These are phyloP conservation scores for Mechanitis mazaeus DNA, from an alignment of 2,888 invertebrate genomes.

Conservation along the genomic window DNA sequence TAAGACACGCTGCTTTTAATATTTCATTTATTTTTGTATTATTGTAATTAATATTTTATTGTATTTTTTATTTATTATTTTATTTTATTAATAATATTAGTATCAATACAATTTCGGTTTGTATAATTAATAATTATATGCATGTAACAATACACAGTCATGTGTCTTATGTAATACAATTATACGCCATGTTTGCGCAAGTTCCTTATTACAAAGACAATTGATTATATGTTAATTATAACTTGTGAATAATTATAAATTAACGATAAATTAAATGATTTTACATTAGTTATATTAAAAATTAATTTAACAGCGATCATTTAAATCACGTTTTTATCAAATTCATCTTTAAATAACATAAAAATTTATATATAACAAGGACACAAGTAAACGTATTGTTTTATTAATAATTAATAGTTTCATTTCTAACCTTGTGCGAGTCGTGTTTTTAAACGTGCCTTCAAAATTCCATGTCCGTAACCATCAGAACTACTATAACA, in stretches of 20 bases:
- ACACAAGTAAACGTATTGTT: conserved; percentile 18
- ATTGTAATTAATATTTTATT: too few species aligned
- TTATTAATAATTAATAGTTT: conserved; percentile 25
- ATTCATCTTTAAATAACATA: conserved; percentile 56
- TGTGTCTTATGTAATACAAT: neutral
- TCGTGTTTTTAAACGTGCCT: too few species aligned
- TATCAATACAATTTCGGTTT: too few species aligned
- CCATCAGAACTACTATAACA: too few species aligned
- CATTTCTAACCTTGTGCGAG: conserved; percentile 19
- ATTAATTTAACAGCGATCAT: conserved; percentile 58
- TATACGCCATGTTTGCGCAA: conserved; percentile 34
- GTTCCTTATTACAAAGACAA: conserved; percentile 37
- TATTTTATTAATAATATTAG: too few species aligned
- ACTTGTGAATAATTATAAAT: conserved; percentile 59
- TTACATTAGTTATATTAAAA: conserved; percentile 49
- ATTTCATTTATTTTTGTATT: too few species aligned
- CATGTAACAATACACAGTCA: too few species aligned
- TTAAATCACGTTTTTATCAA: conserved; percentile 64
- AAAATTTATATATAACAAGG: conserved; percentile 31
- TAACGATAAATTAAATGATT: conserved; percentile 60
- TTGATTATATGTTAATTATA: conserved; percentile 56
- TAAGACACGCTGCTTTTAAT: too few species aligned
- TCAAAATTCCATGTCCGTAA: too few species aligned
- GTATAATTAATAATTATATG: too few species aligned
- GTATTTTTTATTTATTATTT: too few species aligned